Percentiles rank a stretch among this genome's conserved stretches.
Evolutionary conservation across 2,888 invertebrate genomes (phyloP).

Genomic region (Rhingia rostrata): DNA sequence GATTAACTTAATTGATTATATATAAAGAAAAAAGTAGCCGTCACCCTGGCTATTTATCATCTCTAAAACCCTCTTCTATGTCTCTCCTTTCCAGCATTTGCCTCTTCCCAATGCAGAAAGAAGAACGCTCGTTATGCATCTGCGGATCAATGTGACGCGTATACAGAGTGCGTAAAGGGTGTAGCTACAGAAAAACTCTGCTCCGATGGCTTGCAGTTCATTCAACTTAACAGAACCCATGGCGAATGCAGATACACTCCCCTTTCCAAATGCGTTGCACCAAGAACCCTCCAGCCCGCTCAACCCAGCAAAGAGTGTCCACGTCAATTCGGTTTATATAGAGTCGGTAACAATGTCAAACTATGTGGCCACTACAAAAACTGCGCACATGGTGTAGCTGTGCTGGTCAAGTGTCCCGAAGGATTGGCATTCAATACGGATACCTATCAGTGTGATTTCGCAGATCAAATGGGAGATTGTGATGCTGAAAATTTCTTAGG

Average conservation of each 20-base stretch:
- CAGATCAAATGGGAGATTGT: slow-evolving; percentile 91
- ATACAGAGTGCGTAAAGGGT: slow-evolving; percentile 88
- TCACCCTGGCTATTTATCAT: too few species aligned
- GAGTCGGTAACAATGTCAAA: slow-evolving; percentile 85
- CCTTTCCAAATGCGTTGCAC: slow-evolving; percentile 89
- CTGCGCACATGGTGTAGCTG: slow-evolving; percentile 90
- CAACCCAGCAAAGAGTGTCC: slow-evolving; percentile 90
- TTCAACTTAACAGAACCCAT: slow-evolving; percentile 84
- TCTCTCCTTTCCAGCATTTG: slow-evolving; percentile 74
- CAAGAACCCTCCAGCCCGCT: slow-evolving; percentile 85
- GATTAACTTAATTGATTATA: too few species aligned
- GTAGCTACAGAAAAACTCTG: slow-evolving; percentile 89
- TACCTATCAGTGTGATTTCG: slow-evolving; percentile 93
- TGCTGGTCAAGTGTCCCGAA: slow-evolving; percentile 90
- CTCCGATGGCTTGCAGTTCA: slow-evolving; percentile 92
- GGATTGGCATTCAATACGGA: slow-evolving; percentile 91
- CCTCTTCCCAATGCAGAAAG: slow-evolving; percentile 84
- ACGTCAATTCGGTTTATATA: slow-evolving; percentile 85
- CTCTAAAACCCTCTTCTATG: neutral
- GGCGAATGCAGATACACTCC: slow-evolving; percentile 92
- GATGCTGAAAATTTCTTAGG: slow-evolving; percentile 91
- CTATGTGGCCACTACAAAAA: slow-evolving; percentile 92
- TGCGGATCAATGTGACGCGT: slow-evolving; percentile 89
- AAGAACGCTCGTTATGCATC: slow-evolving; percentile 88
- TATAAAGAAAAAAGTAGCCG: too few species aligned